Evolutionary conservation across 2,113 vertebrate genomes (phyloP), one percentile per base, ranked within the genome.

Genomic region (Eulemur macaco): DNA sequence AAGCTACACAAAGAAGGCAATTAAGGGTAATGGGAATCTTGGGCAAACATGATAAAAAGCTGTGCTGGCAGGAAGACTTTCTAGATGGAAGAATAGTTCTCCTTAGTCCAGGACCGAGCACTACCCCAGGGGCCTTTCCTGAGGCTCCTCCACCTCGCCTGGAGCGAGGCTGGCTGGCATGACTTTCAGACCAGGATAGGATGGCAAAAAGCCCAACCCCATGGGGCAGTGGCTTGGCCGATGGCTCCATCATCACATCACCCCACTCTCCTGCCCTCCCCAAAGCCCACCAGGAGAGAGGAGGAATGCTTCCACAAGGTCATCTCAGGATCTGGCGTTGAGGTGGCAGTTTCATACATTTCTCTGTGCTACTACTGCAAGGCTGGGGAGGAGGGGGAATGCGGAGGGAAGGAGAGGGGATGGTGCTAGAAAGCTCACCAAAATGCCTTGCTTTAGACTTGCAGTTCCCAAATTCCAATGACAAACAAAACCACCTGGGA

Each of bases 1-100:
- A 64, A 93, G 60, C 87, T 96, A 82, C 47, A 92, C 47, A 81
- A 76, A 91, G 80, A 87, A 87, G 84, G 96, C 85, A 96, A 88
- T 95, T 92, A 95, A 60, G 34, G 54, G 96, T 95, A 94, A 96
- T 13, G 8, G 66, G 89, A 97, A 77, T 92, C 94, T 68, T 84
- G 77, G 86, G 81, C 80, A 97, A 97, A 94, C 64, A 87, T 54
- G 95, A 95, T 58, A 90, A 96, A 95, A 91, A 94, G 66, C 71
- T 12, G 0, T 69, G 52, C 92, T 97, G 87, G 87, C 77, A 87
- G 83, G 78, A 93, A 73, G 83, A 78, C 76, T n/a, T 88, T 78
- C 77, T 68, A 60, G 34, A 92, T 37, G 50, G 73, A 95, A 93
- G 66, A 73, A 81, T 3, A 58, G 47, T 66, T 91, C 39, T 82